Conservation (phyloP, 2,113 vertebrate genomes). For the Myrmophylax atrothorax region DNA sequence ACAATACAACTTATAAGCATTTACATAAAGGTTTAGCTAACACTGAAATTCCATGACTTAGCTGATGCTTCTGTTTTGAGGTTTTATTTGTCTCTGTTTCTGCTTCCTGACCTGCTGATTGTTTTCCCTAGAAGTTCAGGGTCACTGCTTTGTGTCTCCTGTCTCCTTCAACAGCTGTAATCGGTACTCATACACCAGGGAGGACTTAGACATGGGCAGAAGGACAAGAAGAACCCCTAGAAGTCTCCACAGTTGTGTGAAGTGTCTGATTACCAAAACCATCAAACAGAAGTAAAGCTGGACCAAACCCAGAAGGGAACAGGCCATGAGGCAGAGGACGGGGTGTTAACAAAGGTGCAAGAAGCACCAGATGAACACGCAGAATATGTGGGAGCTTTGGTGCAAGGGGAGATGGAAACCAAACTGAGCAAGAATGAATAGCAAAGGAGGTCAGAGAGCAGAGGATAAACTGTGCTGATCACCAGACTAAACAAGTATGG, state of each 20-base stretch:
- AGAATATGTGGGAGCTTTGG: background rate
- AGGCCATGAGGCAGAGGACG: background rate
- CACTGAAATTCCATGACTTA: background rate
- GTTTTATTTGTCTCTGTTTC: background rate
- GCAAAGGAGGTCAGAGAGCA: background rate
- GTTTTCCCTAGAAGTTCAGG: background rate
- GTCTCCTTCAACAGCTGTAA: background rate
- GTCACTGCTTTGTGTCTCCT: background rate
- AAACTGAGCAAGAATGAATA: background rate
- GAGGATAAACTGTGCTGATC: background rate
- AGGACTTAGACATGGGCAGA: background rate
- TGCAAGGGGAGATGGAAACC: background rate
- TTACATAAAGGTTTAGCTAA: background rate
- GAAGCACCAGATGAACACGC: background rate
- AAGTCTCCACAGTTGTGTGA: background rate
- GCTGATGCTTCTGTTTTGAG: background rate
- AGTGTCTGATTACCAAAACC: background rate
- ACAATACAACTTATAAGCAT: background rate
- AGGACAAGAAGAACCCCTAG: background rate
- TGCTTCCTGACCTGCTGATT: background rate
- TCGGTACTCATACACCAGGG: background rate
- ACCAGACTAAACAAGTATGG: background rate
- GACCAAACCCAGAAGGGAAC: background rate
- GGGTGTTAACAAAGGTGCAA: accelerated
- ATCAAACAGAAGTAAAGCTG: background rate